Base-by-base conservation (phyloP, 2,888 invertebrate species). In the Acronicta leporina region DNA sequence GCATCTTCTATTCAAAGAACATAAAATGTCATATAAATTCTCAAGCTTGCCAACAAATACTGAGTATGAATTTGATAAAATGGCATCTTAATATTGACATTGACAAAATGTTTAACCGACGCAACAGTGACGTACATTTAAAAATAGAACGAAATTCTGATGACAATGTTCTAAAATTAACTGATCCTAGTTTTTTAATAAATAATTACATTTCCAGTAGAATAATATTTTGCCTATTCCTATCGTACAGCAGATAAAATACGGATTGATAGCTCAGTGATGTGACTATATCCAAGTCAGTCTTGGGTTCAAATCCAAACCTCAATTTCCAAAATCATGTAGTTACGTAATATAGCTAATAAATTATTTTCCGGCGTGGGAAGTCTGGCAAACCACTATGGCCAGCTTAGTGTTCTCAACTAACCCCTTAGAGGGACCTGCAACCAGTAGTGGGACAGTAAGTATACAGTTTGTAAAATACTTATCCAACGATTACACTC, bases 41-140 rank as follows among this genome's bases (percentile, higher is more conserved):
- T 45, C 8, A 14, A 45, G 38, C 27, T 51, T 55, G 55, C 43
- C 53, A 52, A 60, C 35, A 27, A 30, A 44, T 27, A 54, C 33
- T 47, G 11, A n/a, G n/a, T n/a, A n/a, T 44, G 48, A 47, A 43
- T 40, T 51, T 69, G 54, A 35, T 43, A 46, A 43, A 43, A 48
- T 16, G 33, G 11, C 33, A 33, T 33, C 33, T 33, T 33, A 11
- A 5, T 48, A 47, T 50, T 50, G 65, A 44, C 65, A 71, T 59
- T 64, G 53, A 49, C 46, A 41, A 62, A 66, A 54, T 47, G 15
- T 55, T 55, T 45, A 53, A 30, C 20, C 20, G 4, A 20, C n/a
- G 35, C 48, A 44, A 25, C 50, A 51, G 50, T 41, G 20, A 30
- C 45, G 38, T 15, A 9, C 7, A 38, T 46, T 62, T 42, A 33